phyloP scores from a whole-genome alignment of 2,797 vertebrate species.

The Nannoperca australis region DNA sequence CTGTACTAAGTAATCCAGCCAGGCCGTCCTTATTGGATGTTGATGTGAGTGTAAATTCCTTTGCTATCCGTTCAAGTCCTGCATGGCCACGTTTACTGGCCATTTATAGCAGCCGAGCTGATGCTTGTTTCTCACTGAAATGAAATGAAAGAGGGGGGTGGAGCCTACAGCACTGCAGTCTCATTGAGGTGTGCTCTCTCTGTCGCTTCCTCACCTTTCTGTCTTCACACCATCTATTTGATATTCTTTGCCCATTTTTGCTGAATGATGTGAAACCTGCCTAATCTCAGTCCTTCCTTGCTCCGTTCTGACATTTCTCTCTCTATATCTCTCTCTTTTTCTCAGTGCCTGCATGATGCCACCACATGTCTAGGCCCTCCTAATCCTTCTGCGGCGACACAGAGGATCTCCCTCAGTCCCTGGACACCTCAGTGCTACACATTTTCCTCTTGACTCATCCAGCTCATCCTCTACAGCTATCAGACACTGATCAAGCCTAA shows the following conservation, averaged over 20 bases:
- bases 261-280: conserved; percentile 4
- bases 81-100: conserved; percentile 3
- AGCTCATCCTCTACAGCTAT: conserved; percentile 51
- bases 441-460: conserved; percentile 57
- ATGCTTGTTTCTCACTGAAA: conserved; percentile 39
- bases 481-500: conserved; percentile 56
- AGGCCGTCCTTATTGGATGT: neutral
- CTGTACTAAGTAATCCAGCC: neutral
- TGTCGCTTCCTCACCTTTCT: conserved; percentile 18
- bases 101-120: conserved; percentile 43
- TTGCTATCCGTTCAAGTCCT: conserved; percentile 20
- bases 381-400: conserved; percentile 64
- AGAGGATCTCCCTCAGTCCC: conserved; percentile 60
- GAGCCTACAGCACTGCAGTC: conserved; percentile 56
- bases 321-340: conserved; percentile 35
- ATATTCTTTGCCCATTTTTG: conserved; percentile 18
- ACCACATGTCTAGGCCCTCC: conserved; percentile 42
- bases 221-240: conserved; percentile 11
- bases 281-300: conserved; percentile 15
- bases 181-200: conserved; percentile 34
- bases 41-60: conserved; percentile 11
- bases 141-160: conserved; percentile 35
- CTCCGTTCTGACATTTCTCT: conserved; percentile 40
- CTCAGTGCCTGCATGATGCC: conserved; percentile 57
- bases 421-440: conserved; percentile 44